Percentiles rank a stretch among this genome's conserved stretches.
These are phyloP conservation scores for Tinea trinotella DNA, from an alignment of 2,888 invertebrate species.

Conservation along the genomic window DNA sequence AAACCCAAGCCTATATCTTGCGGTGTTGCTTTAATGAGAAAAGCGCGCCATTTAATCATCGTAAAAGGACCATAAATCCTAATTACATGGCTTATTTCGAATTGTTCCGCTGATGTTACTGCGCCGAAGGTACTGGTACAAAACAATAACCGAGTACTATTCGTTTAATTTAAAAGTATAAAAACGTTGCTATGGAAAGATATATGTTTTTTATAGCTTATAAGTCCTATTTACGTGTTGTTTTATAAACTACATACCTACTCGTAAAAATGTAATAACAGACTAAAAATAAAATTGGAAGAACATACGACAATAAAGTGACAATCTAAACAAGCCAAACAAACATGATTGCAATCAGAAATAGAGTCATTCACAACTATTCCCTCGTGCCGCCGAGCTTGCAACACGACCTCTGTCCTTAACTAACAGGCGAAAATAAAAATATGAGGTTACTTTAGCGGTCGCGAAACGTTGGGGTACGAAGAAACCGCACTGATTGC, in stretches of 20 bases:
- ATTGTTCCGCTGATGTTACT: conserved; percentile 41
- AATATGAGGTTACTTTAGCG: conserved; percentile 12
- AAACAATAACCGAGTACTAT: background rate
- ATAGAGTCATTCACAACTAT: background rate
- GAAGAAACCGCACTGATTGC: conserved; percentile 68
- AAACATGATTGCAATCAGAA: conserved; percentile 9
- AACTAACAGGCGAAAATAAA: conserved; percentile 14
- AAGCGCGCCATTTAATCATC: conserved; percentile 49
- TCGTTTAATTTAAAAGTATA: no score
- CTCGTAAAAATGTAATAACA: no score
- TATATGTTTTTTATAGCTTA: no score
- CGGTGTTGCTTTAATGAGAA: conserved; percentile 40
- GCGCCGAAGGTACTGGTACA: conserved; percentile 20
- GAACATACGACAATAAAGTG: background rate
- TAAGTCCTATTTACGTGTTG: no score
- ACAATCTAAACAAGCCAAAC: conserved; percentile 11
- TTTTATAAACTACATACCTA: no score
- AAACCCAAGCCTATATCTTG: conserved; percentile 34
- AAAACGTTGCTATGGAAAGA: no score
- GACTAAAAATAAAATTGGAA: background rate
- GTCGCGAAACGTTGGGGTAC: conserved; percentile 33
- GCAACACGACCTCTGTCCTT: background rate
- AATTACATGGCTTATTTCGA: conserved; percentile 63
- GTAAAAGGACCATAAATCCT: conserved; percentile 59
- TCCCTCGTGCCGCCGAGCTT: background rate